Evolutionary conservation across 2,888 invertebrate genomes (phyloP), one percentile per base, ranked within the genome.

Genomic region (Elysia crispata): DNA sequence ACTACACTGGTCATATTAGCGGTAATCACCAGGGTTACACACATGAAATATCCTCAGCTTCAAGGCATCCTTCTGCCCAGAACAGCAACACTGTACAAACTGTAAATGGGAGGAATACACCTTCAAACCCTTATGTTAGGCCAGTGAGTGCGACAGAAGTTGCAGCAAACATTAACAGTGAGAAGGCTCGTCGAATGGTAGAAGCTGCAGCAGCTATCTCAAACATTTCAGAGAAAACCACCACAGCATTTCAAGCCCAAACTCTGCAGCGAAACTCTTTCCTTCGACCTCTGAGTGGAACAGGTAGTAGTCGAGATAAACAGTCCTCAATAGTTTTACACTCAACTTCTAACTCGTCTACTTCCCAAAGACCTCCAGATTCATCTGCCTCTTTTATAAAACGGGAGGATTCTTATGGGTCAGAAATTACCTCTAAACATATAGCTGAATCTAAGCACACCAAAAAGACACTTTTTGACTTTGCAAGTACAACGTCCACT

Each of bases 81-180:
- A 20, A 31, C 18, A 33, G n/a, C 23, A 30, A 5, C 1, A 5
- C 20, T 30, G 41, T 33, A 6, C 76, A 69, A 13, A 49, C 57
- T 20, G 1, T 31, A 66, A 15, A 64, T 49, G 8, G 49, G n/a
- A 33, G 50, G 60, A n/a, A 28, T 1, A 25, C 25, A 15, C 54
- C 20, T 0, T 3, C 28, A 25, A 88, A 89, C 79, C 89, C 89
- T 0, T 90, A 89, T 82, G 83, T 86, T 25, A 85, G 89, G 74
- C 90, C 90, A 8, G 82, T 90, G 13, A 90, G 89, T 89, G 90
- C 90, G 80, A 88, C 88, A 82, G 89, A 90, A 76, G 86, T 88
- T 69, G 79, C 79, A 25, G 60, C 69, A 30, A 62, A 69, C 49
- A 69, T 80, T 11, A 41, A 62, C 23, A 15, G 70, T 28, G 76